phyloP scores from a whole-genome alignment of 2,113 vertebrate species.

The Microtus montanus region DNA sequence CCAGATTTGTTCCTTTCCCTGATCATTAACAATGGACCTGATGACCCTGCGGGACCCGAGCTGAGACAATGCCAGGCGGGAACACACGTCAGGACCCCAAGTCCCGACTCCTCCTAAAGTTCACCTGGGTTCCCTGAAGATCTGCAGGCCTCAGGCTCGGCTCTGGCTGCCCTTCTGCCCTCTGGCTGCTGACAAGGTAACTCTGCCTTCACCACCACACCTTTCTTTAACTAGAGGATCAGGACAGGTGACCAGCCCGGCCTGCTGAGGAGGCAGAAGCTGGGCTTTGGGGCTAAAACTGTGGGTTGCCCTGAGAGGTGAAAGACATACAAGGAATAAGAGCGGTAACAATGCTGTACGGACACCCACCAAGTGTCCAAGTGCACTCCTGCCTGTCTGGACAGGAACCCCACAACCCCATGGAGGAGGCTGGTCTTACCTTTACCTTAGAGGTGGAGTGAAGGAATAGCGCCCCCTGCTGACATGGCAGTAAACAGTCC shows the following conservation, averaged over 20 bases:
- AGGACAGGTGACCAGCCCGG: not conserved
- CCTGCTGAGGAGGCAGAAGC: not conserved
- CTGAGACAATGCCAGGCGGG: no score
- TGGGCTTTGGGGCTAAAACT: not conserved
- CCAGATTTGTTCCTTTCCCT: accelerated
- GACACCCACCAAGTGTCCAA: not conserved
- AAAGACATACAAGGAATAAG: no score
- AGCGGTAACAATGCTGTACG: accelerated
- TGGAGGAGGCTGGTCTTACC: not conserved
- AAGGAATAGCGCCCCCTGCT: not conserved
- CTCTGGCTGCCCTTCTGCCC: not conserved
- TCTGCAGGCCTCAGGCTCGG: not conserved
- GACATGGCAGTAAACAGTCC: not conserved
- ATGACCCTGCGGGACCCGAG: not conserved
- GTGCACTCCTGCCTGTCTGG: not conserved
- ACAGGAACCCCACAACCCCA: not conserved
- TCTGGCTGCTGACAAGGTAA: not conserved
- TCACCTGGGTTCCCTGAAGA: not conserved
- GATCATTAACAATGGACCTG: not conserved
- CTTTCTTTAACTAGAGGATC: not conserved
- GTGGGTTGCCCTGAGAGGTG: not conserved
- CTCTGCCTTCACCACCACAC: not conserved
- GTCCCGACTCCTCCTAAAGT: not conserved
- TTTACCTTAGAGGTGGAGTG: not conserved
- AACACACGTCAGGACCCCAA: not conserved